Evolutionary conservation across 2,797 vertebrate genomes (phyloP).

Genomic region (Myotis planiceps): DNA sequence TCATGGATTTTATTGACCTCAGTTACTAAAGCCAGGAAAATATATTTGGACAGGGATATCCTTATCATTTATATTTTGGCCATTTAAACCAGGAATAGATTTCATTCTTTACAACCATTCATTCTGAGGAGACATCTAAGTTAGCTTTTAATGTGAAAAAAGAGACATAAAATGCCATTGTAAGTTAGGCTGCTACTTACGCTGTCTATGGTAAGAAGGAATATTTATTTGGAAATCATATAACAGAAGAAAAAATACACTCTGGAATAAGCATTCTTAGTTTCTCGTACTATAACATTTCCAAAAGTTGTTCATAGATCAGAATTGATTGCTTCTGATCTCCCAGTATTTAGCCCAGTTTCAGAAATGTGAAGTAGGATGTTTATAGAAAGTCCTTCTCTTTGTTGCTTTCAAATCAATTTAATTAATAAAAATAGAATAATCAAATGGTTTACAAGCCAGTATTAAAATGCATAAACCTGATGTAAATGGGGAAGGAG

Average conservation of each 20-base stretch:
- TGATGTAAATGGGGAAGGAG: not conserved
- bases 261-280: not conserved
- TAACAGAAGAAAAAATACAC: not conserved
- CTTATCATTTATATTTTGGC: not conserved
- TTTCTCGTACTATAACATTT: not conserved
- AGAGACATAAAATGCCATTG: not conserved
- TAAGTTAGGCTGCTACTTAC: not conserved
- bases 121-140: not conserved
- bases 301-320: not conserved
- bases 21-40: not conserved
- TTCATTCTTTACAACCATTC: not conserved
- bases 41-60: not conserved
- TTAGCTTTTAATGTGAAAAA: not conserved
- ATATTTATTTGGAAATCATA: not conserved
- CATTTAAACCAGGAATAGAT: not conserved
- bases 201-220: not conserved
- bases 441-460: not conserved
- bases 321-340: not conserved
- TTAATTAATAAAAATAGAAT: not conserved
- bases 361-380: not conserved
- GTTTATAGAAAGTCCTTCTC: not conserved
- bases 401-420: not conserved
- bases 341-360: not conserved
- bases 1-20: not conserved
- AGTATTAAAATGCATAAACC: not conserved